phyloP scores from a whole-genome alignment of 2,888 invertebrate species.

The Apodemia zela region DNA sequence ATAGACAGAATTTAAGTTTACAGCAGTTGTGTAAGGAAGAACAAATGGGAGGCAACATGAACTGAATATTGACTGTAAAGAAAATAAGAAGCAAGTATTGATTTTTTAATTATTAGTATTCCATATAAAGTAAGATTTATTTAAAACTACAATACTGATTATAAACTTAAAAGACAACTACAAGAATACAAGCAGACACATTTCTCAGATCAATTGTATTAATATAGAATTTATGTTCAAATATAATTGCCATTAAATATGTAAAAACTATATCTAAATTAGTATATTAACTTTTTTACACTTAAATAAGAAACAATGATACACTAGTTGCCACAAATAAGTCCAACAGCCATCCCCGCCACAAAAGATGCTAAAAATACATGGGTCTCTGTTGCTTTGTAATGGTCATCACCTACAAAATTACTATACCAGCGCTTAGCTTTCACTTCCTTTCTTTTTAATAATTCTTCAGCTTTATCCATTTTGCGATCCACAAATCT shows the following conservation, averaged over 20 bases:
- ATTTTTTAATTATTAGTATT: no score
- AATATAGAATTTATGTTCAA: constrained; percentile 2
- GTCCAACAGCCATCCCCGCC: constrained; percentile 88
- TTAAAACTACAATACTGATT: constrained; percentile 15
- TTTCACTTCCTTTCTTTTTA: constrained; percentile 85
- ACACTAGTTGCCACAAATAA: constrained; percentile 70
- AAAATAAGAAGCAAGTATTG: no score
- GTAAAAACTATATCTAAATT: constrained; percentile 1
- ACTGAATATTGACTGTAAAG: no score
- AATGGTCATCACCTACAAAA: constrained; percentile 83
- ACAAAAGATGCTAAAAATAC: constrained; percentile 90
- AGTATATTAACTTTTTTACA: constrained; percentile 14
- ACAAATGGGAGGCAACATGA: no score
- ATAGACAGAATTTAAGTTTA: no score
- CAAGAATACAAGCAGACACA: background rate
- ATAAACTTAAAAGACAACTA: background rate
- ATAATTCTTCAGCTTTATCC: constrained; percentile 87
- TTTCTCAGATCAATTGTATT: background rate
- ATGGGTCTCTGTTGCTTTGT: constrained; percentile 87
- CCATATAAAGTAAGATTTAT: constrained; percentile 1
- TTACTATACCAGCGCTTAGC: constrained; percentile 89
- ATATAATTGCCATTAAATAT: constrained; percentile 1
- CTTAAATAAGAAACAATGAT: constrained; percentile 16
- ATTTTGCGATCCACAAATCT: constrained; percentile 90
- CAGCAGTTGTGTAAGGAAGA: no score